phyloP scores from a whole-genome alignment of 2,797 vertebrate species.

The Hydrocynus forskahlii region DNA sequence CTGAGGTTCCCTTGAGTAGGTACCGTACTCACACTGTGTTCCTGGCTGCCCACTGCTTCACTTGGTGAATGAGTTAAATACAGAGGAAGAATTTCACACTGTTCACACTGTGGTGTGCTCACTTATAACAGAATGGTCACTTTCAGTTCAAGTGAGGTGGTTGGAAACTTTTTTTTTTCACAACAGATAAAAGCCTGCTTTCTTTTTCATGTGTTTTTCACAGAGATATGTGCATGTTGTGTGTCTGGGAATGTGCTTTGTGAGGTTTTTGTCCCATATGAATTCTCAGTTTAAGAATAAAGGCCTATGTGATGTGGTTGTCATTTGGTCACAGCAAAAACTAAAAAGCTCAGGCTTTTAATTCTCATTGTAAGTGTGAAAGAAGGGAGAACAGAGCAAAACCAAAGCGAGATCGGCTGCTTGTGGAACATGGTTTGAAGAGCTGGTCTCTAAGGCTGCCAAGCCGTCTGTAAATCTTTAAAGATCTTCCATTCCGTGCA shows the following conservation, averaged over 20 bases:
- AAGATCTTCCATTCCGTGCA: background rate
- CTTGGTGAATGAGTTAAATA: too few relatives aligned
- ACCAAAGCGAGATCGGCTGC: background rate
- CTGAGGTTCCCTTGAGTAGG: too few relatives aligned
- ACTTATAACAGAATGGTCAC: too few relatives aligned
- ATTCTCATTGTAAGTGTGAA: constrained; percentile 41
- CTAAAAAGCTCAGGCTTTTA: constrained; percentile 40
- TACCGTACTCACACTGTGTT: too few relatives aligned
- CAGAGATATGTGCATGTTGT: background rate
- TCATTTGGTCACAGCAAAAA: background rate
- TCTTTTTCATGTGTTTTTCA: background rate
- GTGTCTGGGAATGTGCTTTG: constrained; percentile 16
- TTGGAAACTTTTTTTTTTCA: background rate
- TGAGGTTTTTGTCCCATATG: constrained; percentile 26
- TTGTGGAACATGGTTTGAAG: background rate
- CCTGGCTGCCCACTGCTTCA: too few relatives aligned
- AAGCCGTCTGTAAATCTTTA: background rate
- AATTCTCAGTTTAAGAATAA: constrained; percentile 1
- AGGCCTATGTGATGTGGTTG: background rate
- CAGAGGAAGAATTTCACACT: too few relatives aligned
- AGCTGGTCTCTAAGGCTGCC: background rate
- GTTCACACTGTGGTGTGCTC: too few relatives aligned
- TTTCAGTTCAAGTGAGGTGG: too few relatives aligned
- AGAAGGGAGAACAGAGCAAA: constrained; percentile 25
- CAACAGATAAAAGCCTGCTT: too few relatives aligned